Evolutionary conservation across 2,888 invertebrate genomes (phyloP).

Genomic region (Tubulanus polymorphus): DNA sequence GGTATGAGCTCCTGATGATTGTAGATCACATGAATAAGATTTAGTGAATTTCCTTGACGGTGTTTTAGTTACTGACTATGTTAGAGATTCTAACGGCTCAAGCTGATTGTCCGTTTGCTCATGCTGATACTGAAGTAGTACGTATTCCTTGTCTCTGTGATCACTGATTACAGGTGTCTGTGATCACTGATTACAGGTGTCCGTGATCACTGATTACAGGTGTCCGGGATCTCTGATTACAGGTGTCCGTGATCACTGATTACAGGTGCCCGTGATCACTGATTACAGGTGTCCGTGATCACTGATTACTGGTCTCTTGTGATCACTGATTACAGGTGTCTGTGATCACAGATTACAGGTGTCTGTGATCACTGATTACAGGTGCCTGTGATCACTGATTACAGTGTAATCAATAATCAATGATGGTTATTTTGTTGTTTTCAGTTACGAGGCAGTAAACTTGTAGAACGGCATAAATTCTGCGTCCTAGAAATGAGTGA

Average conservation of each 20-base stretch:
- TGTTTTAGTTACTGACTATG: constrained; percentile 54
- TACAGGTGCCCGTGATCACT: too few relatives aligned
- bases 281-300: too few relatives aligned
- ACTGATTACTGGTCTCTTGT: too few relatives aligned
- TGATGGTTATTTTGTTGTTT: too few relatives aligned
- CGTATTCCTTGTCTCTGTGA: too few relatives aligned
- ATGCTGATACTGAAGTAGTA: constrained; percentile 73
- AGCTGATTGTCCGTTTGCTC: constrained; percentile 82
- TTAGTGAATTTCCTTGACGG: constrained; percentile 22
- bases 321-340: too few relatives aligned
- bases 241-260: too few relatives aligned
- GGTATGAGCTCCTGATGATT: neutral
- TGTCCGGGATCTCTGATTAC: too few relatives aligned
- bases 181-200: neutral
- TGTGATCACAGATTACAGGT: neutral
- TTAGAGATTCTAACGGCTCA: constrained; percentile 61
- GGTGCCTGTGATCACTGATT: neutral
- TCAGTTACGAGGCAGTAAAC: constrained; percentile 42
- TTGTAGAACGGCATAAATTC: constrained; percentile 80
- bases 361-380: neutral
- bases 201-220: neutral
- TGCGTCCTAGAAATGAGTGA: constrained; percentile 90
- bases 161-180: neutral
- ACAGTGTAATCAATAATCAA: neutral
- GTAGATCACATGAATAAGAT: neutral